Evolutionary conservation across 2,797 vertebrate genomes (phyloP).

Genomic region (Mico argentatus): DNA sequence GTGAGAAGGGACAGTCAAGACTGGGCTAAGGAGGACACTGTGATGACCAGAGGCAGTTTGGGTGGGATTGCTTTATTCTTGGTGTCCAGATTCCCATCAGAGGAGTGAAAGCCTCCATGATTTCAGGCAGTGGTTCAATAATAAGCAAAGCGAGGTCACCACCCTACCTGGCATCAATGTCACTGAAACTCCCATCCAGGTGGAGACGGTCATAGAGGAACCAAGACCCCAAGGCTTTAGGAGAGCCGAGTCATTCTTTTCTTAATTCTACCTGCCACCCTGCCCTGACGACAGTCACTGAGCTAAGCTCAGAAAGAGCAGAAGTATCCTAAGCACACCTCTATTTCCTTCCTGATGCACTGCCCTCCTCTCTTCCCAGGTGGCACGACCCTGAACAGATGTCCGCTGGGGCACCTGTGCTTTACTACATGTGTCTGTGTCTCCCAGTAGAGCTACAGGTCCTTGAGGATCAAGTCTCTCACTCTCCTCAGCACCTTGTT

Average conservation of each 20-base stretch:
- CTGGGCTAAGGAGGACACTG: background rate
- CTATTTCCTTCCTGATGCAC: background rate
- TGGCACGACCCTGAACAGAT: background rate
- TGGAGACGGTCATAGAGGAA: background rate
- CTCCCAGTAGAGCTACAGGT: background rate
- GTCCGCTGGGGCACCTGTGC: background rate
- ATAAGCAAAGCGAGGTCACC: background rate
- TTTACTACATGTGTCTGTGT: rapidly evolving
- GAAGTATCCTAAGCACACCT: background rate
- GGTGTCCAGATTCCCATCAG: background rate
- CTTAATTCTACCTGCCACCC: background rate
- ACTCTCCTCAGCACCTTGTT: no score
- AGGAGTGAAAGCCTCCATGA: background rate
- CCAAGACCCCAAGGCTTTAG: background rate
- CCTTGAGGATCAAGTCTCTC: background rate
- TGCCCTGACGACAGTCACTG: background rate
- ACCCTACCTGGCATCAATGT: no score
- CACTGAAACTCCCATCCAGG: background rate
- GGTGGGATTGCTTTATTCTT: background rate
- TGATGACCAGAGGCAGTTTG: background rate
- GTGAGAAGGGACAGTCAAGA: background rate
- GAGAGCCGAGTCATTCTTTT: background rate
- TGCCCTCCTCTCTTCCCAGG: background rate
- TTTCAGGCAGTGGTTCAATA: background rate
- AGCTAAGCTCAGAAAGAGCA: background rate